phyloP scores from a whole-genome alignment of 1,140 invertebrate species.

The honey bee (Apis mellifera) region Amel_HAv3.1 CM009931.2:504501-505000 shows the following conservation, averaged over 20 bases:
- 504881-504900: too few species aligned
- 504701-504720: slow-evolving; percentile 37
- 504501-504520: background rate
- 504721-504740: slow-evolving; percentile 19
- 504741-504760: background rate
- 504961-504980: slow-evolving; percentile 53
- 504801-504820: too few species aligned
- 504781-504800: too few species aligned
- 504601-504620: slow-evolving; percentile 1
- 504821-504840: too few species aligned
- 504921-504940: slow-evolving; percentile 12
- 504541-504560: background rate
- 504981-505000: slow-evolving; percentile 69
- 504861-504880: too few species aligned
- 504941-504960: slow-evolving; percentile 7
- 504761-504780: background rate
- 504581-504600: slow-evolving; percentile 24
- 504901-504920: background rate
- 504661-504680: too few species aligned
- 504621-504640: slow-evolving; percentile 25
- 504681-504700: slow-evolving; percentile 47
- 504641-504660: slow-evolving; percentile 29
- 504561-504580: background rate
- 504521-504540: background rate
- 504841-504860: too few species aligned